These are phyloP conservation scores for Brachionichthys hirsutus DNA, from an alignment of 2,113 vertebrate genomes.

Conservation along the genomic window DNA sequence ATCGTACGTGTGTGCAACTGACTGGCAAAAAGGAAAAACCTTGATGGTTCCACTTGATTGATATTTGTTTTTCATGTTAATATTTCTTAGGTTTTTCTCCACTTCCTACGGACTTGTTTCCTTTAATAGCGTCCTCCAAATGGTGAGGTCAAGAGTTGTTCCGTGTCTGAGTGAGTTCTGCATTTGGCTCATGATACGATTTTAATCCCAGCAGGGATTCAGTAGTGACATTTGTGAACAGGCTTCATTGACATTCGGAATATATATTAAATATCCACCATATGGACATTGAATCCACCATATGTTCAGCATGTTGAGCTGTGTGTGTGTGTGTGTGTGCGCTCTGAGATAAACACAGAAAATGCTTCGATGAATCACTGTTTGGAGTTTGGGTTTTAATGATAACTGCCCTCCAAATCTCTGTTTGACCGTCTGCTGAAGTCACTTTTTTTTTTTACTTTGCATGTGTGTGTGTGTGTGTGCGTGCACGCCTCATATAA, in stretches of 20 bases:
- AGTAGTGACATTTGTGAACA: constrained; percentile 57
- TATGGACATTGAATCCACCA: constrained; percentile 65
- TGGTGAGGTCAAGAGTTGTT: constrained; percentile 17
- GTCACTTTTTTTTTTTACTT: not conserved
- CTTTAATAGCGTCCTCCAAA: constrained; percentile 27
- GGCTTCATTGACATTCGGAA: constrained; percentile 49
- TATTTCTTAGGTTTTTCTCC: too few relatives aligned
- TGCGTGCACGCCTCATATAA: not conserved
- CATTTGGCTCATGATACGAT: constrained; percentile 16
- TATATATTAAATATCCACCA: constrained; percentile 59
- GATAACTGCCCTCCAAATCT: constrained; percentile 21
- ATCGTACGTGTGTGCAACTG: constrained; percentile 5
- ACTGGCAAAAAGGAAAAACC: constrained; percentile 4
- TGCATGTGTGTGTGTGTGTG: too few relatives aligned
- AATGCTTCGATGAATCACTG: constrained; percentile 26
- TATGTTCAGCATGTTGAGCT: constrained; percentile 45
- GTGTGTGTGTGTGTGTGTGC: constrained; percentile 6
- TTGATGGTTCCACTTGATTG: too few relatives aligned
- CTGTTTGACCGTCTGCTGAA: constrained; percentile 18
- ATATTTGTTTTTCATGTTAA: too few relatives aligned
- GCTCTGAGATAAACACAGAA: constrained; percentile 35
- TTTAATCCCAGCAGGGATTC: constrained; percentile 50
- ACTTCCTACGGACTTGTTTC: constrained; percentile 24
- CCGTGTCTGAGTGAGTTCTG: constrained; percentile 27
- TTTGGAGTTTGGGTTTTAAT: constrained; percentile 30